Base-by-base conservation (phyloP, 2,888 invertebrate genomes). In the Gymnoscelis rufifasciata region DNA sequence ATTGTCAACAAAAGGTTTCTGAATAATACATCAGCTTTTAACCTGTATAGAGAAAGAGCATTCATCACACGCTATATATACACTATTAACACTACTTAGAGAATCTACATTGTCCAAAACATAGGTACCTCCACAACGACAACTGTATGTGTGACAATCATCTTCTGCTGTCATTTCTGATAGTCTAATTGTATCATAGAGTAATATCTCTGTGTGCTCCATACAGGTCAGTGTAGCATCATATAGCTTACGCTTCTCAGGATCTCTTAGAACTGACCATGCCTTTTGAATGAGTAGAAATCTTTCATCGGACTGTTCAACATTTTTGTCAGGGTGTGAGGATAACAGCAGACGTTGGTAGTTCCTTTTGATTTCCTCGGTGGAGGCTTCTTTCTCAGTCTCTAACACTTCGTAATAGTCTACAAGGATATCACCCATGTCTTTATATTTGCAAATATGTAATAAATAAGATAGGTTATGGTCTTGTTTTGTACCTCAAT, bases 31-130 rank as follows among this genome's bases (percentile, higher is more conserved):
- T 35, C 43, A 68, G 54, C 69, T 63, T 58, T 87, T 86, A 37
- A 92, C 78, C 61, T 89, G 74, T 66, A 94, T 90, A 61, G 91
- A 90, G 74, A 94, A 91, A 38, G 94, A 93, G 78, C 94, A 94
- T 75, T 94, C 93, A 68, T 91, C 90, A 81, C 94, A 94, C 57
- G 89, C 90, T 58, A 93, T 86, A 58, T 90, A 70, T 66, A 89
- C 80, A 41, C 57, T 60, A 31, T 59, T 44, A 6, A 56, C 47
- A 13, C 57, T 41, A 33, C n/a, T 14, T 1, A 33, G 14, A 23
- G 44, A 51, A 27, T 70, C 69, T 60, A 37, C 59, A 12, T 27
- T 44, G 35, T 83, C 63, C 23, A 92, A 74, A 24, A 76, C 60
- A 72, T 92, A 92, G 38, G 75, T 68, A 27, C 92, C 91, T 57